phyloP scores from a whole-genome alignment of 2,888 invertebrate genomes.

The Phorcus lineatus region DNA sequence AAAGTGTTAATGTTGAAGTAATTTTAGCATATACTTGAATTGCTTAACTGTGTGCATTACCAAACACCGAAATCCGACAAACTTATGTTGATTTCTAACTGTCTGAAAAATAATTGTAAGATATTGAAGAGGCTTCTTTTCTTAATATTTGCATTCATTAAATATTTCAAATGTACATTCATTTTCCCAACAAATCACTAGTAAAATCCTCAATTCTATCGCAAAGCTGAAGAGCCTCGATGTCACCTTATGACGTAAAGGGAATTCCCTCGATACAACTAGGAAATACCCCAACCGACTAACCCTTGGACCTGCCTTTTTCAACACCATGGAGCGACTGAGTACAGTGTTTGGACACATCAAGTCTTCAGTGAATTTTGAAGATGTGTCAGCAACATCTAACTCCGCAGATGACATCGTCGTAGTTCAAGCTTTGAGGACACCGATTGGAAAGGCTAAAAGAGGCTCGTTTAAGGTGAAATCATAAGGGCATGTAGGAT shows the following conservation, averaged over 20 bases:
- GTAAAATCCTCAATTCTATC: background rate
- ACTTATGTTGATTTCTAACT: no score
- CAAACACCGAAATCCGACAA: no score
- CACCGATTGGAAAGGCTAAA: conserved; percentile 70
- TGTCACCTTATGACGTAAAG: background rate
- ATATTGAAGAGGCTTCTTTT: no score
- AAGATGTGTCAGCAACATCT: conserved; percentile 38
- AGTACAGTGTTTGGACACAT: conserved; percentile 47
- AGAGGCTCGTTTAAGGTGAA: conserved; percentile 65
- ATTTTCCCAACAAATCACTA: background rate
- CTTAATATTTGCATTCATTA: no score
- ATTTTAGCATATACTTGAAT: no score
- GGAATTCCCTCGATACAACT: background rate
- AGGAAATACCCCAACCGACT: background rate
- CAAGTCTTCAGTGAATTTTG: conserved; percentile 12
- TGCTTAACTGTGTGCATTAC: no score
- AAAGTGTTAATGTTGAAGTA: no score
- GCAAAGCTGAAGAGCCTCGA: background rate
- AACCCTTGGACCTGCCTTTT: background rate
- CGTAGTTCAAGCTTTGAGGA: conserved; percentile 68
- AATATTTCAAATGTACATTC: background rate
- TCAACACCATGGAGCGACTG: conserved; percentile 49
- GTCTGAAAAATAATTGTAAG: no score
- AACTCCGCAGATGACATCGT: conserved; percentile 73
- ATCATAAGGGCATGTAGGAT: background rate